A percentile compares a stretch with the other conserved stretches of the same genome.
Conservation (phyloP, 2,797 vertebrate genomes). For the Mareca strepera region DNA sequence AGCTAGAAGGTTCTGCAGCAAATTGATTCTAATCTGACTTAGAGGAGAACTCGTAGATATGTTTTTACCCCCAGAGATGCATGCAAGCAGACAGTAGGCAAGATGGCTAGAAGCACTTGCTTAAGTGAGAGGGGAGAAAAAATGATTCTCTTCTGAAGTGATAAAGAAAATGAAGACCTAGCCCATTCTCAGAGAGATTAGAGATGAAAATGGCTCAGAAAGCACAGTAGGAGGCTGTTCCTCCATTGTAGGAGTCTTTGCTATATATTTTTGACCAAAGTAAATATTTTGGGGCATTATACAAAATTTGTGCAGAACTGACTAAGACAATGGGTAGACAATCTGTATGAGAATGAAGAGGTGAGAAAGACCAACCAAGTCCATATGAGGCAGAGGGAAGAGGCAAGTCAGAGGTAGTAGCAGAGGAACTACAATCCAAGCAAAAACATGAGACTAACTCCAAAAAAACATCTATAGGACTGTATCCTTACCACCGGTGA, state of each 20-base stretch:
- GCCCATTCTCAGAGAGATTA: background rate
- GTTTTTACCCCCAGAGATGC: background rate
- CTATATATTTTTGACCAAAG: background rate
- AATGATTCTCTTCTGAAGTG: constrained; percentile 8
- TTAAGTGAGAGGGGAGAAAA: background rate
- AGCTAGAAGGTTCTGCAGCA: background rate
- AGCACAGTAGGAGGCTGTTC: background rate
- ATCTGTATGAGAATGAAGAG: background rate
- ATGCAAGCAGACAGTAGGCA: background rate
- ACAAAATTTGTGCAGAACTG: constrained; percentile 1
- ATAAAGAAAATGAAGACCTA: constrained; percentile 28
- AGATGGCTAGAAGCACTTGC: background rate
- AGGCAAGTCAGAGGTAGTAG: background rate
- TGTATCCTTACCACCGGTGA: background rate
- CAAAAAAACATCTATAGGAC: background rate
- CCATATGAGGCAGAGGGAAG: background rate
- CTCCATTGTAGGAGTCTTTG: background rate
- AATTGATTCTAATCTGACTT: background rate
- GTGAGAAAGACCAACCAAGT: background rate
- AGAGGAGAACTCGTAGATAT: background rate
- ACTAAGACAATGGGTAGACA: background rate
- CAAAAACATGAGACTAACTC: background rate
- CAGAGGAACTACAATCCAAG: background rate
- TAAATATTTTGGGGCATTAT: constrained; percentile 38
- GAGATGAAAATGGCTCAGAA: background rate